Conservation (phyloP, 1,140 invertebrate species). For the Drosophila auraria region DNA sequence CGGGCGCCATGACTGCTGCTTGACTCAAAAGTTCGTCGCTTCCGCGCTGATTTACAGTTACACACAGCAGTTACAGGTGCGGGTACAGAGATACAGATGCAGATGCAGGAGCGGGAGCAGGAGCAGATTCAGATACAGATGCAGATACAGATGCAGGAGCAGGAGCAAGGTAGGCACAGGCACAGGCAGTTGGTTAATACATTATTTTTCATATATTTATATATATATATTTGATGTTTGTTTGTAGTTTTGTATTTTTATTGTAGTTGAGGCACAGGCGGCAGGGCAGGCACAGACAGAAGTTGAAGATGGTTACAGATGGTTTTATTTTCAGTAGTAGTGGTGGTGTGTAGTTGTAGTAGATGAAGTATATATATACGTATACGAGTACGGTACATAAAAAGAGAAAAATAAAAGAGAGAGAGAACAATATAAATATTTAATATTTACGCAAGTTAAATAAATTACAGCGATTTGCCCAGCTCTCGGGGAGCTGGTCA, state of each 20-base stretch:
- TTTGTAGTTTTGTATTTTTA: conserved; percentile 32
- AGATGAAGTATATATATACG: conserved; percentile 73
- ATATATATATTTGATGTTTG: conserved; percentile 31
- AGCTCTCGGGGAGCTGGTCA: conserved; percentile 13
- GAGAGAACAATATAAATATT: conserved; percentile 83
- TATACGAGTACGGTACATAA: conserved; percentile 80
- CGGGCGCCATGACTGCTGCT: conserved; percentile 96
- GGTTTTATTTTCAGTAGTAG: conserved; percentile 68
- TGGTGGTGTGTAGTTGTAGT: conserved; percentile 80
- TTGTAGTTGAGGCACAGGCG: conserved; percentile 50
- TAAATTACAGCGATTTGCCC: conserved; percentile 74
- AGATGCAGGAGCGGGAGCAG: conserved; percentile 32
- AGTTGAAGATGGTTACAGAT: conserved; percentile 75
- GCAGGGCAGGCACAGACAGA: conserved; percentile 71
- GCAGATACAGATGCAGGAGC: conserved; percentile 43
- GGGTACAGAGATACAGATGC: conserved; percentile 28
- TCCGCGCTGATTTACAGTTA: conserved; percentile 90
- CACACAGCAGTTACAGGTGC: conserved; percentile 18
- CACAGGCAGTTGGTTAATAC: conserved; percentile 55
- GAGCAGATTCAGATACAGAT: conserved; percentile 42
- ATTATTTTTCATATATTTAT: conserved; percentile 20
- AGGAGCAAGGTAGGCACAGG: conserved; percentile 44
- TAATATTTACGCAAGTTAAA: conserved; percentile 81
- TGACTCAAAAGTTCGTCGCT: conserved; percentile 97
- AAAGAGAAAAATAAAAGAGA: conserved; percentile 83